A percentile compares a stretch with the other conserved stretches of the same genome.
Evolutionary conservation across 2,113 vertebrate species (phyloP).

Genomic region (Zosterops pallidus): DNA sequence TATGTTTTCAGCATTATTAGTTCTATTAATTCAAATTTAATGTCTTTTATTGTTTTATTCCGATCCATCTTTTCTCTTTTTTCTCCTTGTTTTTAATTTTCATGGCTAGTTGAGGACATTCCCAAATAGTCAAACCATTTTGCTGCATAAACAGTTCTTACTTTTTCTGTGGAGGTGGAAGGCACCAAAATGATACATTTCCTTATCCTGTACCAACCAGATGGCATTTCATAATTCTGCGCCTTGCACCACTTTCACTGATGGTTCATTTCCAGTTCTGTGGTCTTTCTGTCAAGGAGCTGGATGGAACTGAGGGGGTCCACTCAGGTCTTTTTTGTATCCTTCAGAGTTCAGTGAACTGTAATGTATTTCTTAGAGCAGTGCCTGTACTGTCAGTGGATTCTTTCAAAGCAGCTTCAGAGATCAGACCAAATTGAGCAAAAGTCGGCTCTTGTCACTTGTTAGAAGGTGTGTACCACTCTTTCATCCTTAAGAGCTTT

Average conservation of each 20-base stretch:
- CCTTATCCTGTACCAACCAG: neutral
- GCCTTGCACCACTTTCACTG: neutral
- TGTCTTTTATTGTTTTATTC: neutral
- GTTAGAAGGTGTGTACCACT: neutral
- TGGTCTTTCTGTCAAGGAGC: neutral
- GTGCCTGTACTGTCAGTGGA: neutral
- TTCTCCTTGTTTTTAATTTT: neutral
- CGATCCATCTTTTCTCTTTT: fast-evolving
- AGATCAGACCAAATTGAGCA: neutral
- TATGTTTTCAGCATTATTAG: neutral
- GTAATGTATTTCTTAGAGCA: neutral
- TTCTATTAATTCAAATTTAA: neutral
- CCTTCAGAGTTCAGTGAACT: neutral
- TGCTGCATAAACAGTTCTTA: neutral
- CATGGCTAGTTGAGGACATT: neutral
- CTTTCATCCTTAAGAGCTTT: neutral
- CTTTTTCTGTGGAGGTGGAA: conserved; percentile 16
- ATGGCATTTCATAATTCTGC: neutral
- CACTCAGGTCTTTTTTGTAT: neutral
- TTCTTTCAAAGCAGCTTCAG: neutral
- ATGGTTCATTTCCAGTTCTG: conserved; percentile 18
- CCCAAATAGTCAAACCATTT: neutral
- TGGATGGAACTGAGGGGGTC: neutral
- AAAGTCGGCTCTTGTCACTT: neutral
- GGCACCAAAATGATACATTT: neutral